Conservation (phyloP, 2,113 vertebrate genomes). For the cat (Felis catus) region DNA sequence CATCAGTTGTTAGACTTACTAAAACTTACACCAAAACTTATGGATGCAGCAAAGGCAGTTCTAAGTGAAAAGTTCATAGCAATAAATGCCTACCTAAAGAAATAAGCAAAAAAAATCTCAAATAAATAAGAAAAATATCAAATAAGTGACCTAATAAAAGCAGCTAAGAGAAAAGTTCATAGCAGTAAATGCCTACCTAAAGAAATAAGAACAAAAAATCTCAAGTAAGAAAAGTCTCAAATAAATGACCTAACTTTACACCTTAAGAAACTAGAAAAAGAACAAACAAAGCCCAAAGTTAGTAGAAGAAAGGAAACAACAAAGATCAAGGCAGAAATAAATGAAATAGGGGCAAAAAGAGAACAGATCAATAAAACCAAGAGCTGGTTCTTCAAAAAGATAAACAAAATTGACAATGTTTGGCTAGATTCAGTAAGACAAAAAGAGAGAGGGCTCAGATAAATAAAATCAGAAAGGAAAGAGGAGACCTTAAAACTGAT, state of each 20-base stretch:
- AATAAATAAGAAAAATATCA: neutral
- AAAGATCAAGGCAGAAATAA: neutral
- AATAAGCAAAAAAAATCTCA: neutral
- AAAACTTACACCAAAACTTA: neutral
- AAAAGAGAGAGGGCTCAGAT: neutral
- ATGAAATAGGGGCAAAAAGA: neutral
- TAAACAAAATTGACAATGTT: neutral
- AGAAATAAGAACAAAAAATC: neutral
- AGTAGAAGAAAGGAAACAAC: neutral
- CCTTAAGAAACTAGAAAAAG: neutral
- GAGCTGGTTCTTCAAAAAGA: neutral
- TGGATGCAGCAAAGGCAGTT: neutral
- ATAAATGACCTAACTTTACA: neutral
- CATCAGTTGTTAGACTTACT: conserved; percentile 46
- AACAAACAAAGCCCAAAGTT: neutral
- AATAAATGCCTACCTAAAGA: neutral
- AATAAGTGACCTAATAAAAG: neutral
- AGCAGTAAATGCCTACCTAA: neutral
- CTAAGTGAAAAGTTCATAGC: neutral
- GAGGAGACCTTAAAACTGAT: neutral
- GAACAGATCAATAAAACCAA: neutral
- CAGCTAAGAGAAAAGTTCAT: neutral
- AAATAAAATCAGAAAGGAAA: neutral
- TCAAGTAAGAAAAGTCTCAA: neutral
- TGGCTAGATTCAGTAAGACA: neutral